phyloP scores from a whole-genome alignment of 1,140 invertebrate genomes.

The Bombus superbus region DNA sequence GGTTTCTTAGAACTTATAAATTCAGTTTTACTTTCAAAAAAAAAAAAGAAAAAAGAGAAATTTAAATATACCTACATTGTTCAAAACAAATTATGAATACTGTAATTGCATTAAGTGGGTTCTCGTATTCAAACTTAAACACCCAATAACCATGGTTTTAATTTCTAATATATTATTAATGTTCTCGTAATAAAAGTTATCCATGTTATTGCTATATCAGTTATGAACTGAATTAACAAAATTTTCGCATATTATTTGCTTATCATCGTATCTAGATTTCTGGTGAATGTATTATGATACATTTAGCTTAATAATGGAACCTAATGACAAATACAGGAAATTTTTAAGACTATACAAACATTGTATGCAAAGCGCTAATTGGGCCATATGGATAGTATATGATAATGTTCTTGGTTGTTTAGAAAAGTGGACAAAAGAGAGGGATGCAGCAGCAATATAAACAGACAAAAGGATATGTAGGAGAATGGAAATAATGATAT shows the following conservation, averaged over 20 bases:
- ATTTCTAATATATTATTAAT: slow-evolving; percentile 43
- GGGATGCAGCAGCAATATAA: slow-evolving; percentile 16
- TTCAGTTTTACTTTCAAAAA: slow-evolving; percentile 40
- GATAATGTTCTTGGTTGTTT: slow-evolving; percentile 36
- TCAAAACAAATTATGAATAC: slow-evolving; percentile 52
- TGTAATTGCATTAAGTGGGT: slow-evolving; percentile 45
- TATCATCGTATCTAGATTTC: slow-evolving; percentile 32
- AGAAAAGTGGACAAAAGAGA: slow-evolving; percentile 38
- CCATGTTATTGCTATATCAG: slow-evolving; percentile 59
- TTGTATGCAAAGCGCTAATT: slow-evolving; percentile 46
- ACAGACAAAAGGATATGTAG: slow-evolving; percentile 38
- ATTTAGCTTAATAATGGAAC: slow-evolving; percentile 13
- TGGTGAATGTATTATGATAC: slow-evolving; percentile 21
- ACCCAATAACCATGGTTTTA: slow-evolving; percentile 11
- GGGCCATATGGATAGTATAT: slow-evolving; percentile 42
- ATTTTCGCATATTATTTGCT: slow-evolving; percentile 34
- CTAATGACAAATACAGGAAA: slow-evolving; percentile 27
- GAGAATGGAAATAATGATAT: slow-evolving; percentile 43
- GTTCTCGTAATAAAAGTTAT: slow-evolving; percentile 53
- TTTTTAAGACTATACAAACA: slow-evolving; percentile 39
- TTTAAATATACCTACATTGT: slow-evolving; percentile 35
- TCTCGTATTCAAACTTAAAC: slow-evolving; percentile 33
- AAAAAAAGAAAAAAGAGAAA: slow-evolving; percentile 1
- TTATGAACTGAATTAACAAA: slow-evolving; percentile 47
- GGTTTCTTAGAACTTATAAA: slow-evolving; percentile 35